A percentile compares a stretch with the other conserved stretches of the same genome.
Evolutionary conservation across 2,797 vertebrate species (phyloP).

Genomic region (Acipenser oxyrinchus): DNA sequence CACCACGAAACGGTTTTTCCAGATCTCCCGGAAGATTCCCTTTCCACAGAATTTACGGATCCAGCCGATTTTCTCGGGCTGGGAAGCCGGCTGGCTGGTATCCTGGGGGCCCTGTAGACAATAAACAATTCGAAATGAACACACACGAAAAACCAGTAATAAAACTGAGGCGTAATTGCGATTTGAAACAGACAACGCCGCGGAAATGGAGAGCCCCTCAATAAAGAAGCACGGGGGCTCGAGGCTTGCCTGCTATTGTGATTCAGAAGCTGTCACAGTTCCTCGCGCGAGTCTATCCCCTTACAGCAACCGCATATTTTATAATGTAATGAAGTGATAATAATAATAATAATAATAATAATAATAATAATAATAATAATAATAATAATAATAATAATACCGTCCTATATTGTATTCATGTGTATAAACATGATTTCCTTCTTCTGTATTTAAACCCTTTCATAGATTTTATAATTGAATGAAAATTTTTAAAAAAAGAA

Average conservation of each 20-base stretch:
- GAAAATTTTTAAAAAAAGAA: too few relatives aligned
- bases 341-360: too few relatives aligned
- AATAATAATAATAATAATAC: too few relatives aligned
- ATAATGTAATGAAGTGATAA: too few relatives aligned
- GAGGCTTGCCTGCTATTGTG: conserved; percentile 13
- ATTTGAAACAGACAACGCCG: not conserved
- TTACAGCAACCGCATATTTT: too few relatives aligned
- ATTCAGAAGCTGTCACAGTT: conserved; percentile 13
- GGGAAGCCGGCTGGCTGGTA: conserved; percentile 49
- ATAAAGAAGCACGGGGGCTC: not conserved
- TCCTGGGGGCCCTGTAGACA: conserved; percentile 66
- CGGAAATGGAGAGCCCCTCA: conserved; percentile 10
- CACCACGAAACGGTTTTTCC: conserved; percentile 87
- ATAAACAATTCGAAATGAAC: conserved; percentile 8
- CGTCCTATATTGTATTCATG: too few relatives aligned
- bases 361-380: too few relatives aligned
- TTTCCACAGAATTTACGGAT: conserved; percentile 88
- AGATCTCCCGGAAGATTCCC: conserved; percentile 92
- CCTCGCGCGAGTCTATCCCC: too few relatives aligned
- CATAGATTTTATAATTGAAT: too few relatives aligned
- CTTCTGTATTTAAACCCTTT: too few relatives aligned
- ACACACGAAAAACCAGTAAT: not conserved
- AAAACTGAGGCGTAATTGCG: too few relatives aligned
- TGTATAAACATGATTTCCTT: too few relatives aligned
- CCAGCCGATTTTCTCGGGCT: conserved; percentile 87